These are phyloP conservation scores for Electrona antarctica DNA, from an alignment of 2,113 vertebrate genomes.

Conservation along the genomic window DNA sequence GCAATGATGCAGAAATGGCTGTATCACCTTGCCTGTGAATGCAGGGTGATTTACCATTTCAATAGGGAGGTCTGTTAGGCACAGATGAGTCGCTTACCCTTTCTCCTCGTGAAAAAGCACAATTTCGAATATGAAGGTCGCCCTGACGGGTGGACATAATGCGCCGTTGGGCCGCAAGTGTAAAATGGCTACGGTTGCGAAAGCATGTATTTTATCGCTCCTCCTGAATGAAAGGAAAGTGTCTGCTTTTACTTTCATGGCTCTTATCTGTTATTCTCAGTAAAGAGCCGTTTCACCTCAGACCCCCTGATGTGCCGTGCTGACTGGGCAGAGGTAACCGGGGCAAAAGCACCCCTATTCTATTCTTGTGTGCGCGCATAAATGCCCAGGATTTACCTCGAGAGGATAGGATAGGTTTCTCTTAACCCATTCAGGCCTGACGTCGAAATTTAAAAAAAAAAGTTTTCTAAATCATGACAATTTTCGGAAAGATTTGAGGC, in stretches of 20 bases:
- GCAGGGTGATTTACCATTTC: conserved; percentile 60
- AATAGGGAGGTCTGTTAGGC: conserved; percentile 48
- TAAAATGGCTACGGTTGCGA: conserved; percentile 23
- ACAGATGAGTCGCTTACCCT: conserved; percentile 61
- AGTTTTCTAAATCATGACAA: too few relatives aligned
- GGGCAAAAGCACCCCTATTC: conserved; percentile 32
- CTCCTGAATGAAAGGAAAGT: conserved; percentile 30
- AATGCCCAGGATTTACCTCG: conserved; percentile 44
- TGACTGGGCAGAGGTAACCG: conserved; percentile 20
- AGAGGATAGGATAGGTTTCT: conserved; percentile 40
- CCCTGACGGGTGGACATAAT: conserved; percentile 40
- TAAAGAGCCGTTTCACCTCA: conserved; percentile 28
- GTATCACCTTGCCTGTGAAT: conserved; percentile 29
- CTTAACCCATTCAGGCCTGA: too few relatives aligned
- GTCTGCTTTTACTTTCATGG: conserved; percentile 29
- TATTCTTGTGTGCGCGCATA: conserved; percentile 31
- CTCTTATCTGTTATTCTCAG: conserved; percentile 34
- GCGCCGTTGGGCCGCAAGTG: conserved; percentile 39
- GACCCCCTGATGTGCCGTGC: conserved; percentile 38
- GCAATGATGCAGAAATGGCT: conserved; percentile 41
- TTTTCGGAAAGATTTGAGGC: too few relatives aligned
- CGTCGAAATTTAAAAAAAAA: too few relatives aligned
- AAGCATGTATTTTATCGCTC: conserved; percentile 40
- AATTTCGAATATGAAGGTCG: conserved; percentile 45
- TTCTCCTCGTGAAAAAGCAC: conserved; percentile 57